Base-by-base conservation (phyloP, 2,797 vertebrate species). In the Emys orbicularis region DNA sequence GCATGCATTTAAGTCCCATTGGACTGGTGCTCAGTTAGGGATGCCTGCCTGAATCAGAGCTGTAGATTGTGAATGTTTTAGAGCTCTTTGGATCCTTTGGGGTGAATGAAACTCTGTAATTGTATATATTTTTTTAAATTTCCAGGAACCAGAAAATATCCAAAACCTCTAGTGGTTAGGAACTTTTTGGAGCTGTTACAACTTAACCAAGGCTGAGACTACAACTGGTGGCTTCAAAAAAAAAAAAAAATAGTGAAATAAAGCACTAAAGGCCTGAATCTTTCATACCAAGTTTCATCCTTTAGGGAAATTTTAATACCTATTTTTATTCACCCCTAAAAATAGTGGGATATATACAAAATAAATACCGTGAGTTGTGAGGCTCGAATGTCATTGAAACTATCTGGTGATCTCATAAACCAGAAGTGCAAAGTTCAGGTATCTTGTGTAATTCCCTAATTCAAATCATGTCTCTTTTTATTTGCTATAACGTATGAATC, bases 361-460 rank as follows among this genome's bases (percentile, higher is more conserved):
- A 96, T 92, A 97, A 95, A 94, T 72, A 92, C 52, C 81, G 90
- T 90, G 87, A 96, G 49, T 90, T 88, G 50, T 76, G 56, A 86
- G 81, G 29, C 72, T 86, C 0, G 84, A 87, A 90, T 89, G 72
- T 53, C 72, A 93, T 34, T 90, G 56, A 86, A 95, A 41, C 72
- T 74, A 92, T 91, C 91, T 94, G 84, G 88, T 92, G 83, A 96
- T 96, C 83, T 90, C 76, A 76, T 81, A 92, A 96, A 84, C 50
- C 18, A 92, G 85, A 86, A 92, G 49, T 89, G 72, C 37, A 90
- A 94, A 94, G 68, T 92, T 29, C 81, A 31, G 83, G 16, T 10
- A 1, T 84, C 79, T 89, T 89, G 59, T 90, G 50, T 31, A 11
- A 5, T 89, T 92, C 83, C 86, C 85, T 88, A 90, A 77, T 86